Evolutionary conservation across 2,888 invertebrate genomes (phyloP).

Genomic region (Heliconius aoede): DNA sequence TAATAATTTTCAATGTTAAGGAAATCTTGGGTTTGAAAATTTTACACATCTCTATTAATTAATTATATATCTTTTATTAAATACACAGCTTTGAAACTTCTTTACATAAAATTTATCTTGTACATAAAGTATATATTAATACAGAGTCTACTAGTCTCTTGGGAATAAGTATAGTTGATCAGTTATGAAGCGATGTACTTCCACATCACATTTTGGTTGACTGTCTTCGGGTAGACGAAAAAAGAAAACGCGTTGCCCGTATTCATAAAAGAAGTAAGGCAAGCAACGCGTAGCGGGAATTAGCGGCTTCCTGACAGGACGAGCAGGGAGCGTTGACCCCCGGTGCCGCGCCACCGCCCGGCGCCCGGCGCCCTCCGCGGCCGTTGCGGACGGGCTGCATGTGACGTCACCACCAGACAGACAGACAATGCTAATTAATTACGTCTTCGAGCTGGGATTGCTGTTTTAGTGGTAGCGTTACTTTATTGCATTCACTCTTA

Average conservation of each 20-base stretch:
- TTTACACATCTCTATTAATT: too few species aligned
- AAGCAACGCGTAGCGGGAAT: constrained; percentile 73
- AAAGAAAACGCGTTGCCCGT: constrained; percentile 49
- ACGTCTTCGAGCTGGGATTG: constrained; percentile 37
- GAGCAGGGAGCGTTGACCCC: constrained; percentile 70
- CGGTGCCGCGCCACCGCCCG: constrained; percentile 35
- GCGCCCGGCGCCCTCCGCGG: constrained; percentile 41
- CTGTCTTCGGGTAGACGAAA: constrained; percentile 39
- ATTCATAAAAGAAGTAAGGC: constrained; percentile 54
- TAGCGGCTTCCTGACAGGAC: constrained; percentile 78
- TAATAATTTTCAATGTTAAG: not conserved
- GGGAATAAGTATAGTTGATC: not conserved
- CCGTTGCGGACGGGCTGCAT: constrained; percentile 47
- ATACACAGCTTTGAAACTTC: not conserved
- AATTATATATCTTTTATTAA: too few species aligned
- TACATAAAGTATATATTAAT: not conserved
- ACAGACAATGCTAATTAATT: constrained; percentile 45
- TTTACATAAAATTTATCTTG: not conserved
- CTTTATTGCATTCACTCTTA: constrained; percentile 10
- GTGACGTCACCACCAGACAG: constrained; percentile 46
- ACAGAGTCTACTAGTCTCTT: not conserved
- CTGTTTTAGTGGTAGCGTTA: constrained; percentile 15
- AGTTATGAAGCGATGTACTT: not conserved
- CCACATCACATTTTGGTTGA: not conserved
- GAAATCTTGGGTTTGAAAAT: not conserved